A percentile compares a stretch with the other conserved stretches of the same genome.
These are phyloP conservation scores for Peromyscus leucopus DNA, from an alignment of 2,113 vertebrate genomes.

Conservation along the genomic window DNA sequence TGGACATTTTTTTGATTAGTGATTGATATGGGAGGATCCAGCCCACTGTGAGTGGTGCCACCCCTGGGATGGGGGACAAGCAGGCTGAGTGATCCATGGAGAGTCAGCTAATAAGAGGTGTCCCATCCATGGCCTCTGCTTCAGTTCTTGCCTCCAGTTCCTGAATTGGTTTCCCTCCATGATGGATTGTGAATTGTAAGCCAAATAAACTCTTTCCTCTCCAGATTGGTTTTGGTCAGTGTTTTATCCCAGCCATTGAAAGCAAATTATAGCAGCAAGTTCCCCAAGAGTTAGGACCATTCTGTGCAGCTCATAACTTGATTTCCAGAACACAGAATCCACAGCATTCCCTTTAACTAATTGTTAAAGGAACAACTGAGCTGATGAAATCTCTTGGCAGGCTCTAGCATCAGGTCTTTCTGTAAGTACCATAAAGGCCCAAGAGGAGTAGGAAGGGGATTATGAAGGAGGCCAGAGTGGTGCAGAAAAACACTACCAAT, in stretches of 20 bases:
- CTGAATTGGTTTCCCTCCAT: background rate
- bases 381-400: constrained; percentile 54
- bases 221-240: background rate
- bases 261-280: background rate
- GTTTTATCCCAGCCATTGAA: background rate
- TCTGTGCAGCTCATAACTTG: constrained; percentile 38
- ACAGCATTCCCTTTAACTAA: background rate
- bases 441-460: background rate
- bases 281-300: background rate
- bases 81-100: background rate
- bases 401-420: constrained; percentile 3
- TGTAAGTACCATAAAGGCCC: constrained; percentile 2
- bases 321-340: constrained; percentile 45
- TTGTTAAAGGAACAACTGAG: constrained; percentile 30
- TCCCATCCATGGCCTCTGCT: background rate
- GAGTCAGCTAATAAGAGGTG: background rate
- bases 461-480: background rate
- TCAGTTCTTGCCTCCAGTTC: background rate
- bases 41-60: background rate
- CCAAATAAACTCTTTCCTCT: background rate
- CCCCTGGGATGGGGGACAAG: background rate
- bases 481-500: background rate
- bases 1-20: background rate
- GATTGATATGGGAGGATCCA: background rate
- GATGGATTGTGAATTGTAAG: background rate